These are phyloP conservation scores for Maniola jurtina DNA, from an alignment of 1,140 invertebrate species.

Conservation along the genomic window DNA sequence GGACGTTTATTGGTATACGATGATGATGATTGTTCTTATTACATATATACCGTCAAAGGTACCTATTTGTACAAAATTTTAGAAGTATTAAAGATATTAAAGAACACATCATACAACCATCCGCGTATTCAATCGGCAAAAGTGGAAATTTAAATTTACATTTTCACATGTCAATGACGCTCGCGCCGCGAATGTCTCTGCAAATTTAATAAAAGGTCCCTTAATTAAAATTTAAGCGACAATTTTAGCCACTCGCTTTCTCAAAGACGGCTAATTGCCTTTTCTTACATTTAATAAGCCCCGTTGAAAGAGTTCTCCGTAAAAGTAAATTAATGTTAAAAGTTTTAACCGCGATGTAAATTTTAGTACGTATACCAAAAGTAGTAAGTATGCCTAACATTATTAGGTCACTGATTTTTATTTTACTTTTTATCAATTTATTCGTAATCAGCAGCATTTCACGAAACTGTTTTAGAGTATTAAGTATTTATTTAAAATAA, in stretches of 20 bases:
- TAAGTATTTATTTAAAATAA: too few species aligned
- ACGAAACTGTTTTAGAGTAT: too few species aligned
- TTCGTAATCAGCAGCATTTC: too few species aligned
- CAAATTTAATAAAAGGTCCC: conserved; percentile 13
- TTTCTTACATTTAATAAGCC: conserved; percentile 14
- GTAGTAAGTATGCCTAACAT: too few species aligned
- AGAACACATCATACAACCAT: too few species aligned
- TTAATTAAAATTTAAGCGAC: conserved; percentile 22
- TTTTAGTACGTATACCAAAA: neutral
- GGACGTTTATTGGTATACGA: too few species aligned
- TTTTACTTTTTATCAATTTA: too few species aligned
- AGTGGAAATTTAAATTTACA: neutral
- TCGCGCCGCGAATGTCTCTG: neutral
- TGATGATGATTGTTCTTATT: too few species aligned
- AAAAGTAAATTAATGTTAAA: conserved; percentile 6
- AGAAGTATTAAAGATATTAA: too few species aligned
- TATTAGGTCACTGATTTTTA: too few species aligned
- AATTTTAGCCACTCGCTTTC: conserved; percentile 16
- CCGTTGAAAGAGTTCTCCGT: conserved; percentile 6
- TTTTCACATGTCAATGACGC: neutral
- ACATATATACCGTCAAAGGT: too few species aligned
- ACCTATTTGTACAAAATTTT: too few species aligned
- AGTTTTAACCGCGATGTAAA: neutral
- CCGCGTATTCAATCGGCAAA: neutral
- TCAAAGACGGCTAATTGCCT: conserved; percentile 17